Percentiles rank a stretch among this genome's conserved stretches.
These are phyloP conservation scores for Chelonus formosanus DNA, from an alignment of 2,888 invertebrate genomes.

Conservation along the genomic window DNA sequence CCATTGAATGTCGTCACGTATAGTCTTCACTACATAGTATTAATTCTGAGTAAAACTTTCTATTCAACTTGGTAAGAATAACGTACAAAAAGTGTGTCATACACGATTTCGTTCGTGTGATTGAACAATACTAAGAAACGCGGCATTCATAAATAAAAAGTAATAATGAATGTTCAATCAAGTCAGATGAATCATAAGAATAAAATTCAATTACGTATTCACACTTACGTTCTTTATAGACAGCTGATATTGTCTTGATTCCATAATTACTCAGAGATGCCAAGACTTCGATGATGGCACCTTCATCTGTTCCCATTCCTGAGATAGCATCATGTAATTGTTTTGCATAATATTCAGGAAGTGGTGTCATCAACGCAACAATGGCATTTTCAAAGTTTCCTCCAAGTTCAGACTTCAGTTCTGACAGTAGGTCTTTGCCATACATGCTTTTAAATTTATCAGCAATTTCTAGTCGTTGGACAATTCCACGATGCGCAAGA, in stretches of 20 bases:
- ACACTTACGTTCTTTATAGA: conserved; percentile 79
- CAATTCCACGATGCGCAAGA: conserved; percentile 82
- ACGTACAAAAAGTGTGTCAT: background rate
- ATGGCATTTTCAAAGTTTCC: conserved; percentile 88
- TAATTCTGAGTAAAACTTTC: conserved; percentile 6
- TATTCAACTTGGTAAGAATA: background rate
- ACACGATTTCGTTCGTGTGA: too few species aligned
- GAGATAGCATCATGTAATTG: conserved; percentile 85
- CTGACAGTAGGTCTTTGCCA: conserved; percentile 85
- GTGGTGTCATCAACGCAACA: conserved; percentile 84
- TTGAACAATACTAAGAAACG: too few species aligned
- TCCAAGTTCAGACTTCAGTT: conserved; percentile 87
- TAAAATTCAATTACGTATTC: too few species aligned
- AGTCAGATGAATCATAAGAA: too few species aligned
- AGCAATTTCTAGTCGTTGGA: conserved; percentile 85
- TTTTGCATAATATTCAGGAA: conserved; percentile 84
- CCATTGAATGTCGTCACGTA: background rate
- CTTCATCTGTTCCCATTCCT: conserved; percentile 75
- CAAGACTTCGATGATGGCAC: conserved; percentile 85
- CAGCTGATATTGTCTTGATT: conserved; percentile 79
- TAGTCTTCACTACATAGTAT: background rate
- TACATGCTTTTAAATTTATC: conserved; percentile 85
- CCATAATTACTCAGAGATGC: conserved; percentile 88
- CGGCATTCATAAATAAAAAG: too few species aligned
- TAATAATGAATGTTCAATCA: too few species aligned